These are phyloP conservation scores for Cochlearius cochlearius DNA, from an alignment of 2,113 vertebrate genomes.

Conservation along the genomic window DNA sequence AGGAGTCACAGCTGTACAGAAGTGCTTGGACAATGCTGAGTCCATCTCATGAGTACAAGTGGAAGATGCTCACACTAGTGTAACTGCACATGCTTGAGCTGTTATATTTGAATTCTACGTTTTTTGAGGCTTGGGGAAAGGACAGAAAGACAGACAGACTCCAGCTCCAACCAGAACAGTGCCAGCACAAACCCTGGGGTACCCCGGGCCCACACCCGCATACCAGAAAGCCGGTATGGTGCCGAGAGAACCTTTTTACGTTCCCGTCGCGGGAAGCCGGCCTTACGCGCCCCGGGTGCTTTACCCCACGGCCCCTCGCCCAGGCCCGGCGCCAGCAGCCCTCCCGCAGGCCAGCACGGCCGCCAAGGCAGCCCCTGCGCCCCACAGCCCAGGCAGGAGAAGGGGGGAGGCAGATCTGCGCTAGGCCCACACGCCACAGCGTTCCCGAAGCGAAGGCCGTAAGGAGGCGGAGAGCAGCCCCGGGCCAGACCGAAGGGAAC, in stretches of 20 bases:
- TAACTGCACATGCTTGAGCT: accelerated
- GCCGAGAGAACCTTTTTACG: accelerated
- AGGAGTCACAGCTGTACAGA: background rate
- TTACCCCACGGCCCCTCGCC: too few species aligned
- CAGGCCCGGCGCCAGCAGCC: too few species aligned
- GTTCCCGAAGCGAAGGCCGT: accelerated
- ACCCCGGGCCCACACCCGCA: too few species aligned
- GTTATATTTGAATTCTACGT: accelerated
- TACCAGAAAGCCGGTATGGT: accelerated
- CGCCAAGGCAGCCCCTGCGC: background rate
- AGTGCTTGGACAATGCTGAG: accelerated
- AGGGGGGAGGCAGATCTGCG: too few species aligned
- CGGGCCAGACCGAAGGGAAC: background rate
- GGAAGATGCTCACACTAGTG: accelerated
- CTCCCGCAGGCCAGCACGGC: too few species aligned
- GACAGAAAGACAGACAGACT: accelerated
- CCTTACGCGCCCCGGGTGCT: accelerated
- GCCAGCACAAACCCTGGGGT: background rate
- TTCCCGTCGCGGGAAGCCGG: background rate
- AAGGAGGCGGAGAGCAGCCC: background rate
- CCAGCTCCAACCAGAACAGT: accelerated
- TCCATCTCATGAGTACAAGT: accelerated
- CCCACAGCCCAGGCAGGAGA: too few species aligned
- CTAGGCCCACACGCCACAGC: background rate
- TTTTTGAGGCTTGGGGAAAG: accelerated